These are phyloP conservation scores for Hippoglossus hippoglossus DNA, from an alignment of 2,797 vertebrate genomes.

Conservation along the genomic window DNA sequence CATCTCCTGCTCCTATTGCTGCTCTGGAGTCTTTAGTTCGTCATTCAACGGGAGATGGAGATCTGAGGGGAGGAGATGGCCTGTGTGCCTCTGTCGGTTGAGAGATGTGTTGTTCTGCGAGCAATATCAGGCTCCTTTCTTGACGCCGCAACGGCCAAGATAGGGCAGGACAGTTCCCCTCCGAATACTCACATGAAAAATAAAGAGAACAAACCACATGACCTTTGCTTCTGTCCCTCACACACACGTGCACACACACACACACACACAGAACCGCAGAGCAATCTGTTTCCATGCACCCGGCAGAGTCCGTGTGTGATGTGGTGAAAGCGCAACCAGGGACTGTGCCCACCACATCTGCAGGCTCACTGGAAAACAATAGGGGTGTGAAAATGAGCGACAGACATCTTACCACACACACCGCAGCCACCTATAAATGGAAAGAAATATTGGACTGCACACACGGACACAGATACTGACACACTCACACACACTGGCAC, in stretches of 20 bases:
- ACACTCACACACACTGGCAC: constrained; percentile 13
- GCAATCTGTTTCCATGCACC: constrained; percentile 41
- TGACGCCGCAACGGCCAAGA: constrained; percentile 50
- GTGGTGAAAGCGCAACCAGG: constrained; percentile 59
- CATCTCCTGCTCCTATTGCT: constrained; percentile 13
- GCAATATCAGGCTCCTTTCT: constrained; percentile 35
- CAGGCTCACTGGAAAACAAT: constrained; percentile 73
- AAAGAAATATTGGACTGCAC: constrained; percentile 45
- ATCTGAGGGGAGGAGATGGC: constrained; percentile 52
- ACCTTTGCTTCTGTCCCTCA: constrained; percentile 17
- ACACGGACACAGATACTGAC: constrained; percentile 47
- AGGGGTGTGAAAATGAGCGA: constrained; percentile 75
- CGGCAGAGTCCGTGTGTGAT: constrained; percentile 56
- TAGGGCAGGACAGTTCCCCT: constrained; percentile 24
- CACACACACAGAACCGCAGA: constrained; percentile 31
- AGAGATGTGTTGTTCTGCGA: constrained; percentile 53
- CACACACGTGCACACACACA: constrained; percentile 1
- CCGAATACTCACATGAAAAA: constrained; percentile 38
- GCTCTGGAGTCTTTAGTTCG: constrained; percentile 45
- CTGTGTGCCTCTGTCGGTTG: constrained; percentile 38
- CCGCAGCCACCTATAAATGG: constrained; percentile 74
- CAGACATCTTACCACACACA: constrained; percentile 73
- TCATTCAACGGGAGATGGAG: constrained; percentile 65
- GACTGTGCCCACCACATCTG: constrained; percentile 69
- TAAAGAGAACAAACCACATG: constrained; percentile 43